Evolutionary conservation across 2,113 vertebrate genomes (phyloP).

Genomic region (Hypocryptadius cinnamomeus): DNA sequence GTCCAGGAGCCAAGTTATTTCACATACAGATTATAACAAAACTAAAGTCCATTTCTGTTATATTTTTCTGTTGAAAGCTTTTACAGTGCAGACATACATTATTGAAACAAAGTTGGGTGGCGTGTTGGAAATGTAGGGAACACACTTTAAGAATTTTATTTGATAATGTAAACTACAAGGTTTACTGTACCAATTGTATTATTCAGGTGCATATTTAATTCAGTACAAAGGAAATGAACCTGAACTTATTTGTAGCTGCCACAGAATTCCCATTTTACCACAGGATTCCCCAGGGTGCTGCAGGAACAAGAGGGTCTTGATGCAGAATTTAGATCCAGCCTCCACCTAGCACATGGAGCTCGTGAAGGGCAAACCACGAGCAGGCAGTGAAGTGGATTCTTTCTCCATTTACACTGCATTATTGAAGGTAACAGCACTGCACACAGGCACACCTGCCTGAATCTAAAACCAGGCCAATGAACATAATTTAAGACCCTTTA

Average conservation of each 20-base stretch:
- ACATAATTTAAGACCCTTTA: neutral
- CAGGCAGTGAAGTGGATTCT: neutral
- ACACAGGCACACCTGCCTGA: neutral
- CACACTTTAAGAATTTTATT: neutral
- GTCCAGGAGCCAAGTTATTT: neutral
- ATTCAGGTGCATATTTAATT: slow-evolving; percentile 51
- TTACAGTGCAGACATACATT: neutral
- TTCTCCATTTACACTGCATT: neutral
- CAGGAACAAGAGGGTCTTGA: slow-evolving; percentile 6
- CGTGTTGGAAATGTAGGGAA: neutral
- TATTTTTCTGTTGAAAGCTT: neutral
- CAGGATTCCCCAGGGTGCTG: neutral
- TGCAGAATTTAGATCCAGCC: slow-evolving; percentile 29
- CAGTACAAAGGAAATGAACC: slow-evolving; percentile 21
- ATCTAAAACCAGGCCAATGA: neutral
- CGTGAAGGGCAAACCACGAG: neutral
- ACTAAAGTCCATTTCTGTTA: neutral
- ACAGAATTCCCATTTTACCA: slow-evolving; percentile 15
- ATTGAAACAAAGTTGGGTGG: neutral
- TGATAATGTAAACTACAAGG: neutral
- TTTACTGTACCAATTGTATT: slow-evolving; percentile 27
- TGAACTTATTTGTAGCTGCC: slow-evolving; percentile 32
- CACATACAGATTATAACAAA: neutral
- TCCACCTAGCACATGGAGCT: neutral
- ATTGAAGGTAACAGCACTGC: neutral